Evolutionary conservation across 30 jellyfish, hydroid and myxozoan species (phyloP).

Genomic region (Turritopsis rubra): DNA sequence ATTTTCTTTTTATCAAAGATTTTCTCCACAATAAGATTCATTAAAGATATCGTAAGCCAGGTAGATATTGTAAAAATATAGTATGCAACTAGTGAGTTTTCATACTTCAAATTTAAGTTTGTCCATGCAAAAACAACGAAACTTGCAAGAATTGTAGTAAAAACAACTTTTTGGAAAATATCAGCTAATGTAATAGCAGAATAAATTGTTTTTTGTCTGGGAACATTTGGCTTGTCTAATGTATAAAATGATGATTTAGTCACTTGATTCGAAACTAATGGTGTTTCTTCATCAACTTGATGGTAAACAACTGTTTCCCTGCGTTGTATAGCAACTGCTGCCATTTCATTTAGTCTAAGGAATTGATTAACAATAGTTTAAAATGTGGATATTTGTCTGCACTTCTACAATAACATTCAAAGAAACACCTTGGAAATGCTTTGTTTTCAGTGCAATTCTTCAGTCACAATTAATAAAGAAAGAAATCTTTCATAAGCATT

Average conservation of each 20-base stretch:
- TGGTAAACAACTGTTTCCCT: slow-evolving; percentile 36
- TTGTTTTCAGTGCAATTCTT: no score
- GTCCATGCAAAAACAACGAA: slow-evolving; percentile 46
- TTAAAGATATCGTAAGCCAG: slow-evolving; percentile 32
- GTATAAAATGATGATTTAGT: not conserved
- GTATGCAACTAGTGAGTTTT: slow-evolving; percentile 25
- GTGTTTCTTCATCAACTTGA: slow-evolving; percentile 38
- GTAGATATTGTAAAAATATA: slow-evolving; percentile 36
- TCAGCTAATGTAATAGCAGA: slow-evolving; percentile 59
- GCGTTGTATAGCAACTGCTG: not conserved
- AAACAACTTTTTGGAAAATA: slow-evolving; percentile 56
- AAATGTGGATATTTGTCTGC: no score
- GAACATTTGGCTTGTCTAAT: not conserved
- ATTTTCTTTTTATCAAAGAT: slow-evolving; percentile 15
- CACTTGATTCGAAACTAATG: slow-evolving; percentile 3
- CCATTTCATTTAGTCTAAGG: no score
- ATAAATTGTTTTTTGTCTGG: slow-evolving; percentile 17
- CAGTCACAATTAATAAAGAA: no score
- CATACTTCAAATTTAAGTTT: slow-evolving; percentile 33
- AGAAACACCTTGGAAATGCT: no score
- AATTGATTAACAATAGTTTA: no score
- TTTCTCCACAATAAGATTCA: slow-evolving; percentile 23
- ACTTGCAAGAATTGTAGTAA: slow-evolving; percentile 44
- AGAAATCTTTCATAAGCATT: no score
- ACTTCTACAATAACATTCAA: no score